These are phyloP conservation scores for Strongylocentrotus purpuratus DNA, from an alignment of 35 echinoderm and acorn worm genomes.

Conservation along the genomic window DNA sequence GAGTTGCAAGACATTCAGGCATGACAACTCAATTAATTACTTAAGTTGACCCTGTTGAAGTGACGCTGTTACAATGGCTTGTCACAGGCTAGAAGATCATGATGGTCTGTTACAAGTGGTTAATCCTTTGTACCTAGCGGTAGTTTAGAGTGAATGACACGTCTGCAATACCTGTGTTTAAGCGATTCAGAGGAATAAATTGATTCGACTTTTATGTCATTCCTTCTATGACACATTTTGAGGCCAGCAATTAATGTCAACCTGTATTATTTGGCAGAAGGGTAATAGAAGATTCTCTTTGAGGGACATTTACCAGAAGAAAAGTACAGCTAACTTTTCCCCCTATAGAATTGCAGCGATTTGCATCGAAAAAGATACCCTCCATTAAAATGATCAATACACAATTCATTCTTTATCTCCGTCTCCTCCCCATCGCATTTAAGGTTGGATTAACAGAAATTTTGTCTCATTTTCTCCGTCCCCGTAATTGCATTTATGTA, in stretches of 20 bases:
- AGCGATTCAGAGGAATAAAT: neutral
- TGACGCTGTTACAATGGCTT: neutral
- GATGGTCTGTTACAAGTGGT: neutral
- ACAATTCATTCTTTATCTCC: neutral
- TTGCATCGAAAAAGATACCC: neutral
- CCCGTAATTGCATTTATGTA: neutral
- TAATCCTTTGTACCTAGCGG: neutral
- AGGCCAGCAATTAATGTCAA: neutral
- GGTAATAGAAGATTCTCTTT: neutral
- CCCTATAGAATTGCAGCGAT: neutral
- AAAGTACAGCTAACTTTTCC: slow-evolving; percentile 15
- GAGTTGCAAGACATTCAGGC: neutral
- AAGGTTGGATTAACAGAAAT: neutral
- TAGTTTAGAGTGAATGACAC: neutral
- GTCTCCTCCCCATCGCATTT: neutral
- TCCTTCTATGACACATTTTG: neutral
- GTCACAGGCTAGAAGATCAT: neutral
- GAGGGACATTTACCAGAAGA: neutral
- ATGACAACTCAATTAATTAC: neutral
- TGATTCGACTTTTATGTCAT: slow-evolving; percentile 1
- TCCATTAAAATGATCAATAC: neutral
- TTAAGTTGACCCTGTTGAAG: neutral
- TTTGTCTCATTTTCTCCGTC: slow-evolving; percentile 27
- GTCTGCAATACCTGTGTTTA: neutral
- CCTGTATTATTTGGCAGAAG: neutral